A percentile compares a stretch with the other conserved stretches of the same genome.
phyloP scores from a whole-genome alignment of 1,140 invertebrate genomes.

The Conopomorpha cramerella region DNA sequence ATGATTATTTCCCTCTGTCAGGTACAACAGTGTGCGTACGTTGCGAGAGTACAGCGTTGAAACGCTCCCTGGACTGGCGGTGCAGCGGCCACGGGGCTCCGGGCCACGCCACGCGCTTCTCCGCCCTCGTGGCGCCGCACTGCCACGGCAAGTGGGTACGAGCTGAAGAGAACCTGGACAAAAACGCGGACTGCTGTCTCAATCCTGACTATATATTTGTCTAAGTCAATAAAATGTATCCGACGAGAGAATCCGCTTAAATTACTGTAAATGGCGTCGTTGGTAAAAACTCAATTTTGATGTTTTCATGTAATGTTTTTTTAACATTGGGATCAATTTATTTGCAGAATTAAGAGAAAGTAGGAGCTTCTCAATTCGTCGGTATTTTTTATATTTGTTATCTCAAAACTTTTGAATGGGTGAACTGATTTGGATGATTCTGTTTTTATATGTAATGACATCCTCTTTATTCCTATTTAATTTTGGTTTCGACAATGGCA shows the following conservation, averaged over 20 bases:
- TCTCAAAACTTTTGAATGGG: no score
- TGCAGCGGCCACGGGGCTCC: constrained; percentile 79
- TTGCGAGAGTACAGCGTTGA: constrained; percentile 76
- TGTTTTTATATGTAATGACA: no score
- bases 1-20: no score
- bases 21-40: constrained; percentile 74
- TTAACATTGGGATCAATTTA: no score
- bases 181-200: constrained; percentile 59
- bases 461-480: no score
- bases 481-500: no score
- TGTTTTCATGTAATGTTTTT: no score
- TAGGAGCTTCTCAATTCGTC: no score
- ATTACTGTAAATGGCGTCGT: not conserved
- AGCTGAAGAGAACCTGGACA: constrained; percentile 62
- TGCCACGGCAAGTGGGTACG: constrained; percentile 87
- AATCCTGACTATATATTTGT: constrained; percentile 72
- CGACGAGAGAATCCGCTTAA: not conserved
- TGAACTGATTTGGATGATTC: no score
- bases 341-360: no score
- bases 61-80: constrained; percentile 72
- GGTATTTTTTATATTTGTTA: no score
- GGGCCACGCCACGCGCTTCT: constrained; percentile 75
- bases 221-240: constrained; percentile 21
- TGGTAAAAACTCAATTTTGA: constrained; percentile 3
- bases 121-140: constrained; percentile 73